Base-by-base conservation (phyloP, 2,888 invertebrate genomes). In the Limenitis camilla region DNA sequence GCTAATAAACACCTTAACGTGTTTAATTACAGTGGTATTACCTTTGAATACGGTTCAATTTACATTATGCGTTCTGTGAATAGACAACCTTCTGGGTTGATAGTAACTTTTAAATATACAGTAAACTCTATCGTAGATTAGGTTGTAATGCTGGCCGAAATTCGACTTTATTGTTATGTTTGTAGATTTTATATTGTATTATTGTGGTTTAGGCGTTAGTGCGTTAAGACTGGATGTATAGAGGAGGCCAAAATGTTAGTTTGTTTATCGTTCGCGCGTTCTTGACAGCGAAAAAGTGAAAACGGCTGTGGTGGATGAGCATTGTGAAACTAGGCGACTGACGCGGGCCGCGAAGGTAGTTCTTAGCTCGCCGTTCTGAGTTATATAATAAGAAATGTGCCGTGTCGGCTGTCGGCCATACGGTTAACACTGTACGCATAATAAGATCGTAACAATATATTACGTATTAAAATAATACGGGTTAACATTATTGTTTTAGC, bases 271-370 rank as follows among this genome's bases (percentile, higher is more conserved):
- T 77, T 81, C 71, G 76, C 73, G 82, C 85, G 86, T 82, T 85
- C 87, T 86, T 87, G 86, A 86, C 87, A 86, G 85, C 84, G 83
- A 87, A 87, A 86, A 87, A 87, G 87, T 87, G 87, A 87, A 87
- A 86, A 86, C 86, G 82, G 76, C 74, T 75, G 72, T 74, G 74
- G 80, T 78, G 78, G 78, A 76, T 80, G 81, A 64, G 70, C 71
- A 77, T 86, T 86, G 84, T 78, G 86, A 84, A 85, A 86, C 78
- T 76, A 72, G 74, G 76, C 76, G 75, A 65, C 68, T 71, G 66
- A 68, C 75, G 74, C 69, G 67, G 67, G 66, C 60, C 54, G 61
- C 58, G 60, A 58, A 58, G 61, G 62, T 49, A 54, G n/a, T 40
- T 36, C 49, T 47, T 59, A 69, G 71, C 68, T 69, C 74, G 62